Evolutionary conservation across 1,140 invertebrate species (phyloP).

Genomic region (Dinoponera quadriceps): DNA sequence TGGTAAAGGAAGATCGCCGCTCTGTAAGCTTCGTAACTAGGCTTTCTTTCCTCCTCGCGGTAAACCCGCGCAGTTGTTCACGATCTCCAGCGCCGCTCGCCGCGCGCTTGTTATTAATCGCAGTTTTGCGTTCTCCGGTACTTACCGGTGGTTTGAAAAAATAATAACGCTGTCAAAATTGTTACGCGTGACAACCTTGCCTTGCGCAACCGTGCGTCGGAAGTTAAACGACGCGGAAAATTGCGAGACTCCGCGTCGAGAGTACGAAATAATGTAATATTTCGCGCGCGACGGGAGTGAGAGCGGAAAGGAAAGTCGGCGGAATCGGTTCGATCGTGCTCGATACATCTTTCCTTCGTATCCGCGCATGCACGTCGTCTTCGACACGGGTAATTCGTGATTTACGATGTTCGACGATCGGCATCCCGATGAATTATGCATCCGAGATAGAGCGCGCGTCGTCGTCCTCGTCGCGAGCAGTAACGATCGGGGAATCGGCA

Average conservation of each 20-base stretch:
- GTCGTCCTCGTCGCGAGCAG: background rate
- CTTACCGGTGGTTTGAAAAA: background rate
- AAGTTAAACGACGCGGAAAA: constrained; percentile 23
- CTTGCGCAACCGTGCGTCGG: constrained; percentile 2
- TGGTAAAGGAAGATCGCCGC: background rate
- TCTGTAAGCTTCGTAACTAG: too few species aligned
- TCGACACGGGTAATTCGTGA: constrained; percentile 58
- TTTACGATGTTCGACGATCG: constrained; percentile 59
- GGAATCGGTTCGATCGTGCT: background rate
- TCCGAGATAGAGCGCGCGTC: constrained; percentile 48
- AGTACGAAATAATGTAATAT: constrained; percentile 23
- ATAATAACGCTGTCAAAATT: constrained; percentile 32
- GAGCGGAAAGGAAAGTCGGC: background rate
- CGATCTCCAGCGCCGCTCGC: background rate
- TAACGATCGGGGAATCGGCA: constrained; percentile 64
- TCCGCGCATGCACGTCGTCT: background rate
- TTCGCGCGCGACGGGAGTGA: background rate
- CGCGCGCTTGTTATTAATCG: background rate
- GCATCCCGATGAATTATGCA: constrained; percentile 54
- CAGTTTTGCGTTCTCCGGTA: background rate
- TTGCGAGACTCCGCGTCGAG: background rate
- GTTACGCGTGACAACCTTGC: background rate
- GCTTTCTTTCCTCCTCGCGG: background rate
- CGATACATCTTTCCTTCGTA: too few species aligned
- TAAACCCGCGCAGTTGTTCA: too few species aligned